Percentiles rank a stretch among this genome's conserved stretches.
These are phyloP conservation scores for Phenacoccus solenopsis DNA, from an alignment of 1,140 invertebrate species.

Conservation along the genomic window DNA sequence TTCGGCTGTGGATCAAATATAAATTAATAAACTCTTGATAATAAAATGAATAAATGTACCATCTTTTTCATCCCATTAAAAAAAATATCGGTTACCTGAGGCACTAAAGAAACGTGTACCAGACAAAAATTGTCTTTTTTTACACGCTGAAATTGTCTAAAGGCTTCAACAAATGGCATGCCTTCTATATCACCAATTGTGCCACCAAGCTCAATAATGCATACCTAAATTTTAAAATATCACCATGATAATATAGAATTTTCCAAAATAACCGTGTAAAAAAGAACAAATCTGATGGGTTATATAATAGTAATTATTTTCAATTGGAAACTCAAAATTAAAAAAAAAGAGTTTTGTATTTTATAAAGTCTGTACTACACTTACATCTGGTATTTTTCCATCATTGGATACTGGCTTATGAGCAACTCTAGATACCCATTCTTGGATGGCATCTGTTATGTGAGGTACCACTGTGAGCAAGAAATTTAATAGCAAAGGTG, in stretches of 20 bases:
- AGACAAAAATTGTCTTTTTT: slow-evolving; percentile 89
- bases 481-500: slow-evolving; percentile 18
- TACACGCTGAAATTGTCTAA: slow-evolving; percentile 88
- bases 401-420: slow-evolving; percentile 68
- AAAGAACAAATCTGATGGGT: too few species aligned
- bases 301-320: too few species aligned
- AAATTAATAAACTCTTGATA: too few species aligned
- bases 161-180: slow-evolving; percentile 99
- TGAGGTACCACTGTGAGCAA: slow-evolving; percentile 86
- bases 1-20: slow-evolving; percentile 56
- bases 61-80: background rate
- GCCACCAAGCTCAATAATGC: slow-evolving; percentile 87
- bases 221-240: slow-evolving; percentile 50
- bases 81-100: slow-evolving; percentile 47
- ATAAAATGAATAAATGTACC: background rate
- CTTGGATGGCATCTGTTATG: slow-evolving; percentile 94
- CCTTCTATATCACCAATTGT: slow-evolving; percentile 99
- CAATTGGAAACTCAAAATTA: too few species aligned
- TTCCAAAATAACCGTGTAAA: too few species aligned
- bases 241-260: too few species aligned
- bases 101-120: slow-evolving; percentile 91
- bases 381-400: slow-evolving; percentile 59
- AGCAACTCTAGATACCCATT: slow-evolving; percentile 92
- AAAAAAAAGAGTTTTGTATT: too few species aligned
- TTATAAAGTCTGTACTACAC: slow-evolving; percentile 23